Evolutionary conservation across 2,797 vertebrate genomes (phyloP).

Genomic region (Enteromius thamalakanensis): DNA sequence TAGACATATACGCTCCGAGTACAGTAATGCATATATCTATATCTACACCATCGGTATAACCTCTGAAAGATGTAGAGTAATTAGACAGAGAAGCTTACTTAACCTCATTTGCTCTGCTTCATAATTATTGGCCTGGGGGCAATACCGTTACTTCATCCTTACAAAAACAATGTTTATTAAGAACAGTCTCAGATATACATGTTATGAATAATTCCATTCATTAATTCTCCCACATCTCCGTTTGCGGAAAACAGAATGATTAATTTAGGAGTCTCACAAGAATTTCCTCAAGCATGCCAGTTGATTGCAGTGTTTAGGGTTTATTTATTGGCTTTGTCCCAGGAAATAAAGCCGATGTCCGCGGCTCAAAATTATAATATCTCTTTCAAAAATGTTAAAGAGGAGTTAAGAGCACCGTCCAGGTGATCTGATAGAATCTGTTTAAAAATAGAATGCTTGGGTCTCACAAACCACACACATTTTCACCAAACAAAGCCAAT

Average conservation of each 20-base stretch:
- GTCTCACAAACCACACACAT: not conserved
- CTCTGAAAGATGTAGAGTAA: slow-evolving; percentile 73
- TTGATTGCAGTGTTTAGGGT: slow-evolving; percentile 80
- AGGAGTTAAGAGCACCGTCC: not conserved
- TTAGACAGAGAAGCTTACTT: slow-evolving; percentile 77
- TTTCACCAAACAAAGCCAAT: not conserved
- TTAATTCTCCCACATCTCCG: slow-evolving; percentile 80
- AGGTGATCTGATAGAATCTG: not conserved
- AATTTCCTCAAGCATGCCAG: slow-evolving; percentile 81
- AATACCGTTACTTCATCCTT: slow-evolving; percentile 79
- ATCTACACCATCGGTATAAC: slow-evolving; percentile 67
- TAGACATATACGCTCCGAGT: slow-evolving; percentile 1
- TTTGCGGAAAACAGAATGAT: slow-evolving; percentile 82
- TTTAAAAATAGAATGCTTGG: not conserved
- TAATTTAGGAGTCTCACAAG: slow-evolving; percentile 80
- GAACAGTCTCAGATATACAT: slow-evolving; percentile 79
- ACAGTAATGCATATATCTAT: slow-evolving; percentile 41
- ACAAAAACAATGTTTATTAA: slow-evolving; percentile 84
- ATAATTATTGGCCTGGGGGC: slow-evolving; percentile 81
- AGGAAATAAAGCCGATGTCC: slow-evolving; percentile 64
- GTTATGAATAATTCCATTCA: slow-evolving; percentile 86
- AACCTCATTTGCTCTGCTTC: slow-evolving; percentile 76
- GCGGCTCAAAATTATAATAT: slow-evolving; percentile 68
- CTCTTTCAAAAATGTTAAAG: slow-evolving; percentile 29
- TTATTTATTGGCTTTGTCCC: slow-evolving; percentile 81